Evolutionary conservation across 2,888 invertebrate species (phyloP), one percentile per base, ranked within the genome.

Genomic region (Leptothorax acervorum): DNA sequence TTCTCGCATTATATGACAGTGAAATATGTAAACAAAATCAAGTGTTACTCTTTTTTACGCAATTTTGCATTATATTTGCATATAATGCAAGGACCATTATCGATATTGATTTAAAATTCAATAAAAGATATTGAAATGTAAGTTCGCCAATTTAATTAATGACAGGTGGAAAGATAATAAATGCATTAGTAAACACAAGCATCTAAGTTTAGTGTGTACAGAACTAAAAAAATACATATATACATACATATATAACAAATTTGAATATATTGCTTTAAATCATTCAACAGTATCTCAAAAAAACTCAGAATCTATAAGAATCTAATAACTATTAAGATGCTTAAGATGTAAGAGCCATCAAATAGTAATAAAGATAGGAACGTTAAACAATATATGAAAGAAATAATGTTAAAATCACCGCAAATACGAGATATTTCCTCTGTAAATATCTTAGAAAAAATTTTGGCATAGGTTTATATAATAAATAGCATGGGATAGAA

Each of bases 211-310:
- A 35, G n/a, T 66, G n/a, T 66, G 12, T 12, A 28, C 28, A 39
- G 3, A 65, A 28, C 1, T 42, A 55, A 76, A 75, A 18, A n/a
- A 12, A 23, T 23, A 23, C 23, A 23, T 23, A 23, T 23, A 65
- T 53, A 39, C 6, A n/a, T 1, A 53, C 53, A 45, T 65, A 62
- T 65, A 45, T 65, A 63, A 65, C 12, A 55, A 23, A 62, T 75
- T 35, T 75, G 4, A n/a, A 62, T 51, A 51, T 12, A 66, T 42
- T 68, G 15, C n/a, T 78, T 78, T n/a, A 55, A 66, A 78, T 18
- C 18, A 55, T 31, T 78, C n/a, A 31, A 57, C n/a, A 78, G 45
- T 79, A 35, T 70, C 31, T 18, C 3, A 23, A 68, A 65, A 68
- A 68, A 76, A 39, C 28, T 60, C 35, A 48, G 0, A 1, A 57